Percentiles rank a stretch among this genome's conserved stretches.
These are phyloP conservation scores for Melanophora roralis DNA, from an alignment of 2,888 invertebrate genomes.

Conservation along the genomic window DNA sequence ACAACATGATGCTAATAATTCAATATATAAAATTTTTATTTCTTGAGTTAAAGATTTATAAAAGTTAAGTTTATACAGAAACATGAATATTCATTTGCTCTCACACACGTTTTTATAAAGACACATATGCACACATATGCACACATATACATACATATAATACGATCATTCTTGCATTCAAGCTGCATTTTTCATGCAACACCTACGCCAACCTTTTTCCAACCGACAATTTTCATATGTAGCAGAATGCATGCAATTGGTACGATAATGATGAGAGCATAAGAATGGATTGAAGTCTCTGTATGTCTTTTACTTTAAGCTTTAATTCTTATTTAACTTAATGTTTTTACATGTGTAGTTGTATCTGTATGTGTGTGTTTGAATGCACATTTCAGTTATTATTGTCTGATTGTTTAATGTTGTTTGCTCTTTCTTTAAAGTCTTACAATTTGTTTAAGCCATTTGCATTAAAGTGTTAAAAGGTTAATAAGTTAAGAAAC, in stretches of 20 bases:
- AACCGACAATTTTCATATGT: constrained; percentile 45
- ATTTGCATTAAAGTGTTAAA: constrained; percentile 66
- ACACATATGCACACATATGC: background rate
- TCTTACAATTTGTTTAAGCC: constrained; percentile 54
- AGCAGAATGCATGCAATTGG: background rate
- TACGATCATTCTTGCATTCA: constrained; percentile 43
- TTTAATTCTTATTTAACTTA: constrained; percentile 15
- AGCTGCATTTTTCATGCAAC: constrained; percentile 59
- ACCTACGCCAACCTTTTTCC: constrained; percentile 56
- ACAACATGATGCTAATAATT: constrained; percentile 50
- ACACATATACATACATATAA: background rate
- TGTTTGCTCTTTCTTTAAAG: constrained; percentile 44
- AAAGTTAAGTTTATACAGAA: too few species aligned
- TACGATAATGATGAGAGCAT: constrained; percentile 1
- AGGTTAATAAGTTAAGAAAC: constrained; percentile 66
- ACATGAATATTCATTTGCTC: too few species aligned
- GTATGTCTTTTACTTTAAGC: constrained; percentile 10
- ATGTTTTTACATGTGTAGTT: background rate
- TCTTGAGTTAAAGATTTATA: constrained; percentile 51
- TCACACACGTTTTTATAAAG: too few species aligned
- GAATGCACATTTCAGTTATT: background rate
- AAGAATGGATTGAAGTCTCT: constrained; percentile 10
- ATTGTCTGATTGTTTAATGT: constrained; percentile 27
- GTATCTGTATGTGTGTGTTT: background rate
- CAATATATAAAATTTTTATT: constrained; percentile 28